Evolutionary conservation across 2,888 invertebrate species (phyloP).

Genomic region (Ochropleura plecta): DNA sequence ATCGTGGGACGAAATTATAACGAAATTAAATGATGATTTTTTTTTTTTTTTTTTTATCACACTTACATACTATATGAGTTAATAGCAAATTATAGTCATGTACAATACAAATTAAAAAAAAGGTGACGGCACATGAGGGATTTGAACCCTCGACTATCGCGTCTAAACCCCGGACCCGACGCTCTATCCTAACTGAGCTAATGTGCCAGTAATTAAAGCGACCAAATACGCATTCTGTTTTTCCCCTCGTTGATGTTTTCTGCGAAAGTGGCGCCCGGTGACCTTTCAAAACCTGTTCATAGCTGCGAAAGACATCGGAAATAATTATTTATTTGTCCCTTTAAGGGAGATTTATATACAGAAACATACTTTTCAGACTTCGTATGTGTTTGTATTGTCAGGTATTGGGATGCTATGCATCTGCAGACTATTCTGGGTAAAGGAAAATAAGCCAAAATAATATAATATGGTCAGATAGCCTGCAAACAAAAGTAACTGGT

Average conservation of each 20-base stretch:
- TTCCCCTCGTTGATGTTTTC: neutral
- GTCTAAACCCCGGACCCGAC: neutral
- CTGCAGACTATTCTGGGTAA: no score
- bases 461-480: no score
- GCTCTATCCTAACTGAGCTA: neutral
- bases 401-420: no score
- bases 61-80: neutral
- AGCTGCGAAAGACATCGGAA: neutral
- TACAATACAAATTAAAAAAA: neutral
- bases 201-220: neutral
- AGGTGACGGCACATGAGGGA: neutral
- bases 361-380: no score
- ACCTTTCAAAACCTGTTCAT: neutral
- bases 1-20: no score
- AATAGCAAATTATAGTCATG: neutral
- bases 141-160: conserved; percentile 2
- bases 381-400: no score
- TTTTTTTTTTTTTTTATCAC: no score
- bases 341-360: neutral
- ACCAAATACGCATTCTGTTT: neutral
- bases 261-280: neutral
- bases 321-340: neutral
- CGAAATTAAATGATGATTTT: no score
- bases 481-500: no score
- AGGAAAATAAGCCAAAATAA: no score